Base-by-base conservation (phyloP, 1,140 invertebrate species). In the Coptotermes formosanus region DNA sequence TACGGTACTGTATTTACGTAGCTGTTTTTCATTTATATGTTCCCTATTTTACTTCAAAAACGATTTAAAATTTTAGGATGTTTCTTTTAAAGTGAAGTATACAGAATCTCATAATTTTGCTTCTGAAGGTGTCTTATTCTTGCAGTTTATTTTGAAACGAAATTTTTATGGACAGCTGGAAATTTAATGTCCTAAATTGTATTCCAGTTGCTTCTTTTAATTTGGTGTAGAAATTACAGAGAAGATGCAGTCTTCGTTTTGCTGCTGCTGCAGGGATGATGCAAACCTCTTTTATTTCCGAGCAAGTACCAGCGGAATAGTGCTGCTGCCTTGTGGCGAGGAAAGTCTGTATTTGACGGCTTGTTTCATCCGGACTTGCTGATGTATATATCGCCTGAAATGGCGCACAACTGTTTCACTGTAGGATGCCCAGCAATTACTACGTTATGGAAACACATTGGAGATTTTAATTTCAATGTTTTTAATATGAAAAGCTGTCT, bases 391-490 rank as follows among this genome's bases (percentile, higher is more conserved):
- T 75, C 16, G 25, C 30, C 64, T 75, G 64, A 30, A 75, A 75
- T 75, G 30, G n/a, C 64, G n/a, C 64, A 55, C 52, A 55, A 55
- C 52, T 55, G 52, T 55, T 55, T 21, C 19, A 55, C 19, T 55
- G 52, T 55, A 55, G 52, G 52, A 55, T 55, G 14, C 3, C 52
- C 52, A 75, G 64, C 64, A 75, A 75, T 75, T 75, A 75, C 64
- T 75, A 8, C 64, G 25, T 75, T 75, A 75, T 75, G 64, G 64
- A 75, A 75, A 75, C 64, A 75, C 14, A 8, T 11, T 11, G 25
- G 25, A 75, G n/a, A 75, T 75, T 75, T 75, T 75, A 75, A 75
- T 75, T 75, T 55, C 52, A 21, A 55, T 55, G 52, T 55, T 55
- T 48, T 55, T 55, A 55, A 55, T 55, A 55, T 55, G 16, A 55